phyloP scores from a whole-genome alignment of 2,113 vertebrate species.

The Willisornis vidua region DNA sequence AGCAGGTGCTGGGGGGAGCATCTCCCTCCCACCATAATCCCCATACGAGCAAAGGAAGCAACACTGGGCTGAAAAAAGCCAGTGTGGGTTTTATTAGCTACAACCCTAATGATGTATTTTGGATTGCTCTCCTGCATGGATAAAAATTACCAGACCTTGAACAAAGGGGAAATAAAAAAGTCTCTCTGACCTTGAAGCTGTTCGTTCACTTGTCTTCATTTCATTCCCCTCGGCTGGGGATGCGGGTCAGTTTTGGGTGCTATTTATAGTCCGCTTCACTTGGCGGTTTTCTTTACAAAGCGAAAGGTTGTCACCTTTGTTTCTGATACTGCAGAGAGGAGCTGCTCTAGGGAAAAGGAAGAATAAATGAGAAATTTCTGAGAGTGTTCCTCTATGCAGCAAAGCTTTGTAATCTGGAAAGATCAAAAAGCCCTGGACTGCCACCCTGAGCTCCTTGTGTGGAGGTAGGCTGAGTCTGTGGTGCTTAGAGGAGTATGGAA shows the following conservation, averaged over 20 bases:
- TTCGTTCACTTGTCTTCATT: conserved; percentile 61
- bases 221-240: conserved; percentile 46
- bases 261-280: conserved; percentile 53
- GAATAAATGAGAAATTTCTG: conserved; percentile 53
- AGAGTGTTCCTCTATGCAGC: not conserved
- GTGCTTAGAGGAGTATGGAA: not conserved
- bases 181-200: conserved; percentile 54
- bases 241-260: conserved; percentile 59
- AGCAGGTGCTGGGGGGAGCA: not conserved
- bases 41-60: not conserved
- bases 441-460: accelerated
- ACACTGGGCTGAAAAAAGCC: not conserved
- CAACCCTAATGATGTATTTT: conserved; percentile 53
- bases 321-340: conserved; percentile 61
- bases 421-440: not conserved
- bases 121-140: conserved; percentile 45
- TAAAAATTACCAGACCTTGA: conserved; percentile 65
- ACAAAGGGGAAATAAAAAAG: conserved; percentile 10
- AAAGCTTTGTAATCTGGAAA: conserved; percentile 41
- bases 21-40: not conserved
- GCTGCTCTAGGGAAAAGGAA: conserved; percentile 42
- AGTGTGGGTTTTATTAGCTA: conserved; percentile 18
- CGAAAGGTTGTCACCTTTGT: conserved; percentile 62
- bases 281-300: conserved; percentile 50
- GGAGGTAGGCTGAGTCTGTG: not conserved